phyloP scores from a whole-genome alignment of 1,140 invertebrate genomes.

The Drosophila littoralis region DNA sequence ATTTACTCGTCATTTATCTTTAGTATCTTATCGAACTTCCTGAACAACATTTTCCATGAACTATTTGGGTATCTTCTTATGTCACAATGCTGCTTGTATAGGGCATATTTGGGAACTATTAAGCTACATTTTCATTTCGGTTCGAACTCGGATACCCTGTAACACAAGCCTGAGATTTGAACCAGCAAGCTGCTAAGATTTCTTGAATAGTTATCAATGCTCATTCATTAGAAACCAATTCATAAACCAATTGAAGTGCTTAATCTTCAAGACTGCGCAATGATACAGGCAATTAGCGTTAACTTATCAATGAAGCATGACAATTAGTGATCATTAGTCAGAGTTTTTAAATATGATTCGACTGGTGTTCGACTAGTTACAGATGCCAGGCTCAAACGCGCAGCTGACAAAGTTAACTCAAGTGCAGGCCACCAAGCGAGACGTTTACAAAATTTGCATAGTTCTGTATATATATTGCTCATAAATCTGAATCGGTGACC shows the following conservation, averaged over 20 bases:
- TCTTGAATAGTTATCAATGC: background rate
- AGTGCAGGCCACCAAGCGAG: background rate
- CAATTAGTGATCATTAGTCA: constrained; percentile 14
- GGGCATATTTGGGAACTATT: too few relatives aligned
- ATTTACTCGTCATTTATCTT: too few relatives aligned
- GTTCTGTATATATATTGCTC: constrained; percentile 8
- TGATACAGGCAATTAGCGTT: constrained; percentile 16
- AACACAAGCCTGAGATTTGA: too few relatives aligned
- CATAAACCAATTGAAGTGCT: background rate
- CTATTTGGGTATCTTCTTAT: too few relatives aligned
- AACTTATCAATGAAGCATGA: constrained; percentile 28
- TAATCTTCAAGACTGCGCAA: constrained; percentile 7
- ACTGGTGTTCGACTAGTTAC: too few relatives aligned
- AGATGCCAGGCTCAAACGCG: constrained; percentile 3
- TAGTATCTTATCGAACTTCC: too few relatives aligned
- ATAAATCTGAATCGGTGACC: constrained; percentile 14
- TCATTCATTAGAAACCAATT: constrained; percentile 10
- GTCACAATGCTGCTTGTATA: too few relatives aligned
- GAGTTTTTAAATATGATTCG: constrained; percentile 5
- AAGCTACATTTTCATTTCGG: too few relatives aligned
- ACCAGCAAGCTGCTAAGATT: background rate
- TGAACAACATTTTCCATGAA: too few relatives aligned
- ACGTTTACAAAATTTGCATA: constrained; percentile 13
- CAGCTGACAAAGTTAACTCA: constrained; percentile 8
- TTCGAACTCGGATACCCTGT: too few relatives aligned